Conservation (phyloP, 1,140 invertebrate species). For the Leptoteleia sp. region DNA sequence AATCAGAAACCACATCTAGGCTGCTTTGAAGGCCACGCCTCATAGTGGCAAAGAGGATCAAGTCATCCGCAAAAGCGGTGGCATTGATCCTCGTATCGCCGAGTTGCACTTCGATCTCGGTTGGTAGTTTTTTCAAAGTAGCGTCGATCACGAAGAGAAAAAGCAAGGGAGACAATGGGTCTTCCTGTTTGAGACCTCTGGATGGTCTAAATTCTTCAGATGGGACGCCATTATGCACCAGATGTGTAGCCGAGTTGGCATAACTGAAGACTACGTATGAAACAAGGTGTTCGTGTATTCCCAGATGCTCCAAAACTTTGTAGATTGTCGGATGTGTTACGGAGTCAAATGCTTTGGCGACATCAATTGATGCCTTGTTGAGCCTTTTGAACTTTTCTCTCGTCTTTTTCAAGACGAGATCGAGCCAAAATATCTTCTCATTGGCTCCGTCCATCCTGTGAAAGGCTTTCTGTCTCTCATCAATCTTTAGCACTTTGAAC, state of each 20-base stretch:
- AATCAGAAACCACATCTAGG: neutral
- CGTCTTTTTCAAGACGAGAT: slow-evolving; percentile 2
- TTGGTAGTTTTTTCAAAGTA: neutral
- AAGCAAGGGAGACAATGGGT: slow-evolving; percentile 15
- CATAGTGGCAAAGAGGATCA: slow-evolving; percentile 14
- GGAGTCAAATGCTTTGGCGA: slow-evolving; percentile 55
- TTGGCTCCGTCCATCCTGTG: slow-evolving; percentile 13
- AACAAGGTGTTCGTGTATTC: neutral
- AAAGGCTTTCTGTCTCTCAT: slow-evolving; percentile 22
- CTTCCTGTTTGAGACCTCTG: slow-evolving; percentile 13
- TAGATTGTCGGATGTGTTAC: neutral
- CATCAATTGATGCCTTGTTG: slow-evolving; percentile 49
- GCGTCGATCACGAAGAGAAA: slow-evolving; percentile 13
- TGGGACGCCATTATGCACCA: too few species aligned
- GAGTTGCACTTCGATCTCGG: slow-evolving; percentile 6
- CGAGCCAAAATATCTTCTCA: slow-evolving; percentile 10
- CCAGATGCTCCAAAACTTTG: neutral
- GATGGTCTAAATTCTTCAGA: neutral
- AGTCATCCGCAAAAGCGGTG: too few species aligned
- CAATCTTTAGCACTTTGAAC: neutral
- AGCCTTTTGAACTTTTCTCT: slow-evolving; percentile 12
- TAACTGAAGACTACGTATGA: neutral
- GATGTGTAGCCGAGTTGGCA: too few species aligned
- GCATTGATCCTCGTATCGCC: too few species aligned
- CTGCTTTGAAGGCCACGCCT: neutral